A percentile compares a stretch with the other conserved stretches of the same genome.
Conservation (phyloP, 1,140 invertebrate species). For the Drosophila punjabiensis region DNA sequence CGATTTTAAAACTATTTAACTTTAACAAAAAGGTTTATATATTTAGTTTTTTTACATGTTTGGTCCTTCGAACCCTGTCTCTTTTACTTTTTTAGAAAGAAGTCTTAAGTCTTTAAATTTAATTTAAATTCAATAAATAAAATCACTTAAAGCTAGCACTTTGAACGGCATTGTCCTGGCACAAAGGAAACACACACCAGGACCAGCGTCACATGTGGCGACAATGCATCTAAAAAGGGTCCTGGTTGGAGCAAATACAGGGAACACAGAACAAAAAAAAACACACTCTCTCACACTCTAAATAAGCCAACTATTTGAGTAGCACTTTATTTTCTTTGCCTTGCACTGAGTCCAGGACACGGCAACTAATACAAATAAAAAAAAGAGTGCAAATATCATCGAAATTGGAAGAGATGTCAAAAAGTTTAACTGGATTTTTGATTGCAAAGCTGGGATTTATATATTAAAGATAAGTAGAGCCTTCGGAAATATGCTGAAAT, state of each 20-base stretch:
- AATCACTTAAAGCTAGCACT: not conserved
- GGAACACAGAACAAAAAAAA: not conserved
- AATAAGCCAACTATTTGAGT: slow-evolving; percentile 37
- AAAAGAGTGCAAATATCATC: not conserved
- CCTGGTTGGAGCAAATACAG: slow-evolving; percentile 22
- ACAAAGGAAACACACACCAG: not conserved
- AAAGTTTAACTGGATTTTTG: not conserved
- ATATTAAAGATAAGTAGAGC: not conserved
- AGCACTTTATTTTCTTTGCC: slow-evolving; percentile 24
- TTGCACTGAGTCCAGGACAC: slow-evolving; percentile 6
- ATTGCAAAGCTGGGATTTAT: not conserved
- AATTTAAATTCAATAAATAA: not conserved
- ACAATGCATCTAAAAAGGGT: slow-evolving; percentile 43
- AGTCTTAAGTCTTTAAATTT: too few relatives aligned
- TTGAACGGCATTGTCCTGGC: not conserved
- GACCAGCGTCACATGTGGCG: slow-evolving; percentile 30
- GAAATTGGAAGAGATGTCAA: slow-evolving; percentile 1
- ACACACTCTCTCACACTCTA: slow-evolving; percentile 9
- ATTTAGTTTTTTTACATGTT: not conserved
- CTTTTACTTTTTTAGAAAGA: too few relatives aligned
- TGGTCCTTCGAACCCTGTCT: not conserved
- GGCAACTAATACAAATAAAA: not conserved
- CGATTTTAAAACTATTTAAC: not conserved
- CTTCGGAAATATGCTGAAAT: too few relatives aligned
- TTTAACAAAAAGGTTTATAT: not conserved